These are phyloP conservation scores for Piliocolobus tephrosceles DNA, from an alignment of 2,113 vertebrate species.

Conservation along the genomic window DNA sequence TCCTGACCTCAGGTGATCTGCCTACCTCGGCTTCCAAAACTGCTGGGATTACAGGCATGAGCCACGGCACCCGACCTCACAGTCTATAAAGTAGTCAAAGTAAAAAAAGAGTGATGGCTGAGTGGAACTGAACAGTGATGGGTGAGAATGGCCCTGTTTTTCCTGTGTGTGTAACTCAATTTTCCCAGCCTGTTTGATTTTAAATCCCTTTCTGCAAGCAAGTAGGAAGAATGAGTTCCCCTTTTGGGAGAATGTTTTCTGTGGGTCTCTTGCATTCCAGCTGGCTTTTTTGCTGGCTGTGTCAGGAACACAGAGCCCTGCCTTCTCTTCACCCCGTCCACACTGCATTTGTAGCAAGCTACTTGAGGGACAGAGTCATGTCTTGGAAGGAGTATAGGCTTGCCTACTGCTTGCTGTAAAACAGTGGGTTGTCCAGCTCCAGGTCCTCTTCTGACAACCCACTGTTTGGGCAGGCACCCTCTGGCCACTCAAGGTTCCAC, in stretches of 20 bases:
- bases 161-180: not conserved
- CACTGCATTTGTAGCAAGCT: not conserved
- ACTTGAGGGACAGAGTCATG: not conserved
- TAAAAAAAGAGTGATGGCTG: not conserved
- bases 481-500: fast-evolving
- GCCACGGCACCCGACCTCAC: no score
- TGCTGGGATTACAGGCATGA: no score
- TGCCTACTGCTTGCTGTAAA: not conserved
- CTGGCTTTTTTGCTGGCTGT: not conserved
- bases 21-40: no score
- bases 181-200: not conserved
- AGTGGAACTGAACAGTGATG: no score
- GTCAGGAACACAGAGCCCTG: not conserved
- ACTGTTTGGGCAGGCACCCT: not conserved
- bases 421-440: not conserved
- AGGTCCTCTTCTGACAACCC: not conserved
- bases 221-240: not conserved
- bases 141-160: not conserved
- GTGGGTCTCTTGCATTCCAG: not conserved
- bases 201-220: not conserved
- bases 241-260: not conserved
- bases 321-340: not conserved
- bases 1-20: no score
- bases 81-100: not conserved
- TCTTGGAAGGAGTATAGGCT: not conserved